Evolutionary conservation across 2,888 invertebrate genomes (phyloP).

Genomic region (Meghimatium bilineatum): DNA sequence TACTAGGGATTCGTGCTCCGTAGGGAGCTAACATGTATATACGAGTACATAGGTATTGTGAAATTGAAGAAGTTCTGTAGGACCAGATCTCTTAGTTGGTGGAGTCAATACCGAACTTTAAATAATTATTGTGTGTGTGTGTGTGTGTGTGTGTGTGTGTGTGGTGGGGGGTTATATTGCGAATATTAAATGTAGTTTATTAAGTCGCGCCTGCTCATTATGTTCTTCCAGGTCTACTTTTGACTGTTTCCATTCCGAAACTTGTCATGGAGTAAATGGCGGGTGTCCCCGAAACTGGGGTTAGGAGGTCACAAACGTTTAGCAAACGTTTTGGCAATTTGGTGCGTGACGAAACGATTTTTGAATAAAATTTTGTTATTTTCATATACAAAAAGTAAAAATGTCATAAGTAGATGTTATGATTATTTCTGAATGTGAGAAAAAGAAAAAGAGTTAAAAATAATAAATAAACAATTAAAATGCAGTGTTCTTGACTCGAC

Average conservation of each 20-base stretch:
- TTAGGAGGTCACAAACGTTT: background rate
- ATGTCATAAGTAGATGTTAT: background rate
- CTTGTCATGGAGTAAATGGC: background rate
- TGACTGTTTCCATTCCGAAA: background rate
- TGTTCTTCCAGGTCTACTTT: background rate
- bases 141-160: too few relatives aligned
- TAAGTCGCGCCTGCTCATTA: background rate
- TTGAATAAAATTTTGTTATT: background rate
- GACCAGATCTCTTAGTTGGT: too few relatives aligned
- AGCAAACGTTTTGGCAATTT: conserved; percentile 5
- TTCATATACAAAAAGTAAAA: background rate
- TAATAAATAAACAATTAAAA: background rate
- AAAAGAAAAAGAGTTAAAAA: background rate
- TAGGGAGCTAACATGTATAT: too few relatives aligned
- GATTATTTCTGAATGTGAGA: background rate
- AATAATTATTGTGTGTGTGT: too few relatives aligned
- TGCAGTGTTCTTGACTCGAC: background rate
- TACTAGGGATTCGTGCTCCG: too few relatives aligned
- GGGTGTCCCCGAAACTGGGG: background rate
- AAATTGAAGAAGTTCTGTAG: too few relatives aligned
- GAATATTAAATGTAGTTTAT: too few relatives aligned
- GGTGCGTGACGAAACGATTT: background rate
- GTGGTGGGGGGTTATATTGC: too few relatives aligned
- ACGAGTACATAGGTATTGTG: too few relatives aligned
- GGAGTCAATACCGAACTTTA: too few relatives aligned